These are phyloP conservation scores for Moxostoma hubbsi DNA, from an alignment of 2,797 vertebrate species.

Conservation along the genomic window DNA sequence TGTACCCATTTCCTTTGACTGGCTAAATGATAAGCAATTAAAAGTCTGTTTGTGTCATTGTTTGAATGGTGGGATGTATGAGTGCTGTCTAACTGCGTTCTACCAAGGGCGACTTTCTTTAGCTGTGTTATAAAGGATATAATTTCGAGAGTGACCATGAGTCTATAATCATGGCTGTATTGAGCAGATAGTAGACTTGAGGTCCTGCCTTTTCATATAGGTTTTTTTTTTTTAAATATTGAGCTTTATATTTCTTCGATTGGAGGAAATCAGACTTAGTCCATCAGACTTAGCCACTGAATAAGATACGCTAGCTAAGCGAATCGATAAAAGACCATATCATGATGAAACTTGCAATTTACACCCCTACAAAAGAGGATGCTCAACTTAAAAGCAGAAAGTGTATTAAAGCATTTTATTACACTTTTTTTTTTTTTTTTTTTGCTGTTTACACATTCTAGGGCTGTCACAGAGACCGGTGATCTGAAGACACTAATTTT, in stretches of 20 bases:
- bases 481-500: no score
- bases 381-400: no score
- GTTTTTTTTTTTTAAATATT: neutral
- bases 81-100: constrained; percentile 58
- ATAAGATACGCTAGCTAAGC: no score
- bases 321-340: no score
- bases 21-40: constrained; percentile 55
- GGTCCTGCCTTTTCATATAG: neutral
- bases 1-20: constrained; percentile 15
- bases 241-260: neutral
- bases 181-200: neutral
- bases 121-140: constrained; percentile 73
- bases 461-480: no score
- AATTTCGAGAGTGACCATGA: constrained; percentile 72
- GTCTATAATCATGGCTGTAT: constrained; percentile 69
- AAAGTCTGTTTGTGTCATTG: constrained; percentile 65
- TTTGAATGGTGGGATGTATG: constrained; percentile 56
- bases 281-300: no score
- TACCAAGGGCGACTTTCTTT: constrained; percentile 69
- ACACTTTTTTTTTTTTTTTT: no score
- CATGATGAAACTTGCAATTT: no score
- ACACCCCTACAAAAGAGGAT: no score
- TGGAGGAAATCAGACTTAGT: neutral
- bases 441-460: no score
- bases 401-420: no score